Evolutionary conservation across 2,888 invertebrate genomes (phyloP), one percentile per base, ranked within the genome.

Genomic region (Pandemis cinnamomeana): DNA sequence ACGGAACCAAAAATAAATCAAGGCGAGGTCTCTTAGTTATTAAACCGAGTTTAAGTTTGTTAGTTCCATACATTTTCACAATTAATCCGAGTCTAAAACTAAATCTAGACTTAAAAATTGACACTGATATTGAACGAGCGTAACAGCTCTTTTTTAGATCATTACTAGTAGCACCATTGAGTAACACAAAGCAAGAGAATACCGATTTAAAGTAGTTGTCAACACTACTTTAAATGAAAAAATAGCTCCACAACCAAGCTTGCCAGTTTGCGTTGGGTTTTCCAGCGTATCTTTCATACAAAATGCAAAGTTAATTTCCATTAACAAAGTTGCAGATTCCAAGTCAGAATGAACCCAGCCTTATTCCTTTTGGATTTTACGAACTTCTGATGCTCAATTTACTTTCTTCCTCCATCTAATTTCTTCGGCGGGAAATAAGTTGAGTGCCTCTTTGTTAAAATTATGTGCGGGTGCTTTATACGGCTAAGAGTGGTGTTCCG

Each of bases 351-450:
- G 64, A 41, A 64, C 44, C 27, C 27, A 51, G 11, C 44, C 15
- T 48, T 51, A 64, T 36, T 51, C 41, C 44, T 41, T 60, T 66
- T 41, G 15, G 48, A 44, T 61, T 15, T 48, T 48, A 13, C 15
- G 10, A 74, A 74, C 66, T 74, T 71, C 73, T 74, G 67, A 74
- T 67, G 74, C 55, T 71, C 66, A 71, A 66, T 71, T 67, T 55
- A 67, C 61, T 70, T 70, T 67, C 71, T 70, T 70, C 70, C 46
- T 46, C 60, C 48, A n/a, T 44, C 53, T 66, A 66, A 73, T 74
- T 74, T 74, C 70, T 67, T 48, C 27, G 44, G n/a, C 42, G 46
- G 27, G 64, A 73, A 69, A 69, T 72, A 58, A 68, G 58, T 44
- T 69, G 69, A 69, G 64, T 51, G 58, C 69, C 62, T 63, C 62